phyloP scores from a whole-genome alignment of 2,797 vertebrate genomes.

The Phataginus tetradactyla region DNA sequence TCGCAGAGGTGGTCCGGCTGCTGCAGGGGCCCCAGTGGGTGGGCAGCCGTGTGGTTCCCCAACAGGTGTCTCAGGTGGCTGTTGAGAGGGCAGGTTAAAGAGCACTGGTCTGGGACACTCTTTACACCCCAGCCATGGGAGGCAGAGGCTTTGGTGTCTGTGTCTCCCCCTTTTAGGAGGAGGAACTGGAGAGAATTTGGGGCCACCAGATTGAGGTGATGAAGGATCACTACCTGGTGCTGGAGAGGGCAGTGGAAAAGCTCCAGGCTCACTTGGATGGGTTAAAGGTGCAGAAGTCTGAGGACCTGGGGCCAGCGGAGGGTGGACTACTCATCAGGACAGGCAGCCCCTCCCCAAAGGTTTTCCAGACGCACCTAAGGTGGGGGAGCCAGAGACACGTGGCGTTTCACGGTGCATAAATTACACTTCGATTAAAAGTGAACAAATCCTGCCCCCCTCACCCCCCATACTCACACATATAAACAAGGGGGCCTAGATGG shows the following conservation, averaged over 20 bases:
- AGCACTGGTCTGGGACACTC: too few species aligned
- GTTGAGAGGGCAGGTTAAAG: background rate
- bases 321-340: background rate
- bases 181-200: conserved; percentile 70
- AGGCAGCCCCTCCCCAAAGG: background rate
- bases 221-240: conserved; percentile 64
- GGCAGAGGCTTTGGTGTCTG: background rate
- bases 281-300: conserved; percentile 64
- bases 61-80: background rate
- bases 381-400: background rate
- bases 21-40: too few species aligned
- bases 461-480: rapidly evolving
- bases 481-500: background rate
- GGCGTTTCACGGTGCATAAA: background rate
- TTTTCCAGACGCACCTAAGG: background rate
- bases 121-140: background rate
- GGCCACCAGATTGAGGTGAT: conserved; percentile 70
- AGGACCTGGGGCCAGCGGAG: background rate
- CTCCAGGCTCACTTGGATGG: conserved; percentile 67
- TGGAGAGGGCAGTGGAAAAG: conserved; percentile 66
- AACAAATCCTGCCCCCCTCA: rapidly evolving
- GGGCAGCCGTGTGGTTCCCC: rapidly evolving
- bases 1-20: background rate
- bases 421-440: conserved; percentile 8
- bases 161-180: conserved; percentile 66